Base-by-base conservation (phyloP, 2,797 vertebrate genomes). In the Ptychobarbus kaznakovi region DNA sequence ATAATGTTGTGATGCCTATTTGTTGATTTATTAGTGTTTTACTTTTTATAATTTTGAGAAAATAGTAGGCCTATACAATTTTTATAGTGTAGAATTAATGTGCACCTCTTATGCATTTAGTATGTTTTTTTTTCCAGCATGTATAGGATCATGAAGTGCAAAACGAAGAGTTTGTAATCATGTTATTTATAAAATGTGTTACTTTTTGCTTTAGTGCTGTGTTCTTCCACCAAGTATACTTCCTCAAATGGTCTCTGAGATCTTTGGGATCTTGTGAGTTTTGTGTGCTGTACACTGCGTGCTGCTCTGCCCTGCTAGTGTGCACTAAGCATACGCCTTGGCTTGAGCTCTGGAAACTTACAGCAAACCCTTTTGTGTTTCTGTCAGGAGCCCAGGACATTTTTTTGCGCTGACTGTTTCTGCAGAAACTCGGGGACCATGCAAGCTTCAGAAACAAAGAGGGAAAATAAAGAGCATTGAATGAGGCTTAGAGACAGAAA, bases 331-430 rank as follows among this genome's bases (percentile, higher is more conserved):
- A 74, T 63, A 75, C 49, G 84, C 32, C 66, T 89, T 88, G 90
- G 89, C 87, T 66, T 53, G 63, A 49, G 56, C 74, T 76, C 65
- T 90, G 89, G 88, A 92, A 91, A 91, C 87, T 89, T 84, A 90
- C 86, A 91, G 86, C 90, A 90, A 91, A 87, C 81, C 84, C 68
- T 91, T 85, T 89, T 89, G 90, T 89, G 86, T 90, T 86, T 89
- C 81, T 32, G 82, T 87, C 87, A 88, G 90, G 80, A n/a, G 76
- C 86, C 87, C 81, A 83, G 76, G 87, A 77, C 66, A 82, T 91
- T 91, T 90, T 90, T 92, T 85, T 90, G 84, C 11, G 49, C 77
- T 90, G 81, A 87, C 53, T 90, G 80, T 82, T 84, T 89, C 88
- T 90, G 56, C 73, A 82, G 86, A 86, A 90, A 86, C 83, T 84